phyloP scores from a whole-genome alignment of 2,113 vertebrate species.

The Tyto alba region DNA sequence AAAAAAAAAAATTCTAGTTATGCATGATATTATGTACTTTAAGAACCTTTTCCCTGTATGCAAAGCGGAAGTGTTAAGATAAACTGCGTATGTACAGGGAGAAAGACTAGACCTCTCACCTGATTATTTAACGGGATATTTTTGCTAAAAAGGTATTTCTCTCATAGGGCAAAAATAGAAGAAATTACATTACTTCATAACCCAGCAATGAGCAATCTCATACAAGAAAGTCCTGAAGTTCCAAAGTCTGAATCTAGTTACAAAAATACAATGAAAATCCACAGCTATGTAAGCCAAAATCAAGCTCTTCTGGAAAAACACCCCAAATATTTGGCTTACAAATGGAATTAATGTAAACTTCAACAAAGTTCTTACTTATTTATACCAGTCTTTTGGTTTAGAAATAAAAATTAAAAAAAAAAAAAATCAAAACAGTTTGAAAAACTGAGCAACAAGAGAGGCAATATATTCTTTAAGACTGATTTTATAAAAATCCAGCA shows the following conservation, averaged over 20 bases:
- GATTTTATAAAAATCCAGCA: not conserved
- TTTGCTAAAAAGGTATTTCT: not conserved
- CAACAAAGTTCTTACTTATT: not conserved
- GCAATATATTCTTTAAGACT: not conserved
- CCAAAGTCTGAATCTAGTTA: not conserved
- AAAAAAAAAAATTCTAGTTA: not conserved
- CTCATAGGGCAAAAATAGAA: not conserved
- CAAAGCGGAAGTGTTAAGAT: not conserved
- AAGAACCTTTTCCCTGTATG: not conserved
- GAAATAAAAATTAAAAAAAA: not conserved
- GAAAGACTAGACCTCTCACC: not conserved
- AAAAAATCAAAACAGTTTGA: not conserved
- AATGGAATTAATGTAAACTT: constrained; percentile 19
- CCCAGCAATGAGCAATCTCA: not conserved
- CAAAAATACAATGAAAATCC: not conserved
- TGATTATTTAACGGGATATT: not conserved
- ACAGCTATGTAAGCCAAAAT: not conserved
- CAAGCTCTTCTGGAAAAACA: constrained; percentile 23
- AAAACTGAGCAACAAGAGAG: not conserved
- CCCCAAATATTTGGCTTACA: not conserved
- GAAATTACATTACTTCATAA: not conserved
- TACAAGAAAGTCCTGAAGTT: not conserved
- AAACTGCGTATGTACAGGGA: not conserved
- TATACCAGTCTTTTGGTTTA: not conserved
- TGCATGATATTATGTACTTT: not conserved